A percentile compares a stretch with the other conserved stretches of the same genome.
Evolutionary conservation across 2,797 vertebrate genomes (phyloP).

Genomic region (Myotis vivesi): DNA sequence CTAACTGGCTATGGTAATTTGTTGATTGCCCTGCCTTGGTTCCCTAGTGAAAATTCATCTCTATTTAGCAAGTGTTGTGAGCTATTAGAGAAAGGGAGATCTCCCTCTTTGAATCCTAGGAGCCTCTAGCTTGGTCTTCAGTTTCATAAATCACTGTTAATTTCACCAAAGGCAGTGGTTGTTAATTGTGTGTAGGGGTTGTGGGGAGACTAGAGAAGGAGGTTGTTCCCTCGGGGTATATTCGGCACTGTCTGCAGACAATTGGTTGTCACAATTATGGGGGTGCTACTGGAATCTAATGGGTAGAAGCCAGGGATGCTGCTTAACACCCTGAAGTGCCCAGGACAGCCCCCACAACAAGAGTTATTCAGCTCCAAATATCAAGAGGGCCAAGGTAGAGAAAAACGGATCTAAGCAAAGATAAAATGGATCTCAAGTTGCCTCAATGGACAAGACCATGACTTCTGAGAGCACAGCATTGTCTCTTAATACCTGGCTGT

Average conservation of each 20-base stretch:
- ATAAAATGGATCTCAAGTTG: accelerated
- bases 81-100: not conserved
- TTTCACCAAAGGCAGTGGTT: conserved; percentile 11
- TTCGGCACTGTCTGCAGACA: not conserved
- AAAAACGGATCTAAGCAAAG: not conserved
- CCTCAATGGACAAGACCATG: not conserved
- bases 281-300: not conserved
- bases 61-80: conserved; percentile 22
- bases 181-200: not conserved
- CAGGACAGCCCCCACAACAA: not conserved
- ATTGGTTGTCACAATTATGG: not conserved
- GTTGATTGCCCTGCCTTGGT: conserved; percentile 22
- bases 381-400: not conserved
- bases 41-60: conserved; percentile 41
- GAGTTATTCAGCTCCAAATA: not conserved
- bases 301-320: not conserved
- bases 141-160: conserved; percentile 14
- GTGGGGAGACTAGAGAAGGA: too few species aligned
- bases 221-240: not conserved
- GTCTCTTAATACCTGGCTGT: not conserved
- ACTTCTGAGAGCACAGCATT: not conserved
- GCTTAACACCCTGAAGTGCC: accelerated
- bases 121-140: not conserved
- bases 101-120: not conserved
- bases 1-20: conserved; percentile 42